Evolutionary conservation across 1,140 invertebrate genomes (phyloP).

Genomic region (Lamellibrachia luymesi): DNA sequence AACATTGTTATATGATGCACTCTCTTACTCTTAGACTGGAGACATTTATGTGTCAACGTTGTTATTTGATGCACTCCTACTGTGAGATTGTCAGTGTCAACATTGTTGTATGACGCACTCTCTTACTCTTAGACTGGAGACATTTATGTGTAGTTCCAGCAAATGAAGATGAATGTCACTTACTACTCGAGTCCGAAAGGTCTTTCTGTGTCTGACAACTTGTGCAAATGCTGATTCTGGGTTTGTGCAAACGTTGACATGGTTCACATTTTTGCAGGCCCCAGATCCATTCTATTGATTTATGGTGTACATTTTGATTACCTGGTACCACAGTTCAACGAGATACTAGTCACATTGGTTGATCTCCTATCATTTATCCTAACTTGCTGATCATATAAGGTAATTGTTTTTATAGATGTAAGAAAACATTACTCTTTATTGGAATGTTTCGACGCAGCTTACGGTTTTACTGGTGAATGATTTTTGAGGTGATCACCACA

Average conservation of each 20-base stretch:
- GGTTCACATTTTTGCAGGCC: neutral
- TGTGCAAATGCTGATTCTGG: neutral
- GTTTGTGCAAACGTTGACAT: neutral
- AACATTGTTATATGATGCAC: too few relatives aligned
- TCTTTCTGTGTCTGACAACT: neutral
- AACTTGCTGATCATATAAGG: neutral
- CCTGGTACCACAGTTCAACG: neutral
- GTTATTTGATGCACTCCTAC: too few relatives aligned
- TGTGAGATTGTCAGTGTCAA: too few relatives aligned
- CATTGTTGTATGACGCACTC: too few relatives aligned
- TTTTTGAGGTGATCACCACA: neutral
- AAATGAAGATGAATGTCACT: too few relatives aligned
- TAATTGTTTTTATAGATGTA: neutral
- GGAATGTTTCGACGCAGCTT: neutral
- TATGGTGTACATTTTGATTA: neutral
- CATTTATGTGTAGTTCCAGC: too few relatives aligned
- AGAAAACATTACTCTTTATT: neutral
- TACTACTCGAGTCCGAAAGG: too few relatives aligned
- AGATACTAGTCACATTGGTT: neutral
- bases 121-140: too few relatives aligned
- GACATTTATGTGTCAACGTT: too few relatives aligned
- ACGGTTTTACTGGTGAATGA: neutral
- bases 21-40: too few relatives aligned
- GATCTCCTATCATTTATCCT: neutral
- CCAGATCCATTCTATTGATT: neutral